Evolutionary conservation across 2,113 vertebrate species (phyloP), one percentile per base, ranked within the genome.

Genomic region (Platycercus adscitus): DNA sequence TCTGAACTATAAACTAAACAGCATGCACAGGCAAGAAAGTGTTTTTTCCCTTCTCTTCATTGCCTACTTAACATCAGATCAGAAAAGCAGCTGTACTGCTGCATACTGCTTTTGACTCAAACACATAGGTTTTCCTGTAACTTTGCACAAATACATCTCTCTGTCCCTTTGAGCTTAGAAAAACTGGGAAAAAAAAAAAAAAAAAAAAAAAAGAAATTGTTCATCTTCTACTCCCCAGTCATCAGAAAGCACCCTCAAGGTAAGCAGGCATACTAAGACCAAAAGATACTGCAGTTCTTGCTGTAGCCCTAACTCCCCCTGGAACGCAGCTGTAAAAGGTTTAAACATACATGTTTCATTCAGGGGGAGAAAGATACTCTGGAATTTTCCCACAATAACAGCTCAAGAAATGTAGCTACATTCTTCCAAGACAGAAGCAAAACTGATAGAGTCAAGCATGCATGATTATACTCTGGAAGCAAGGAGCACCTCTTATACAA

Each of bases 51-150:
- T 84, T 89, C 28, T 82, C 52, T 52, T 41, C 52, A 26, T 50
- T 39, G 71, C 41, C 53, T 10, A 52, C 7, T 25, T 43, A 37
- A 2, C 17, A 84, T 2, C 26, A 85, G 47, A 39, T 46, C 47
- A 80, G 21, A 81, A n/a, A 66, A 81, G 23, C 0, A 73, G 26
- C 23, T 47, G 29, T 39, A 21, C 31, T 76, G 58, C 35, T 56
- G 10, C 9, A 23, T 29, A 61, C 47, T 19, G 31, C 31, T 79
- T 93, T 55, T 60, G 43, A 76, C 44, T 68, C 61, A 43, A 81
- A 37, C 7, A 56, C 0, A 0, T 2, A 58, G 15, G 15, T 79
- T 31, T 85, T 47, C 88, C 47, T 39, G 0, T 26, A 77, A 65
- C 53, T 80, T 39, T 31, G 24, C 50, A 61, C 24, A 91, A 86